A percentile compares a stretch with the other conserved stretches of the same genome.
Evolutionary conservation across 2,888 invertebrate species (phyloP).

Genomic region (Lordiphosa andalusiaca): DNA sequence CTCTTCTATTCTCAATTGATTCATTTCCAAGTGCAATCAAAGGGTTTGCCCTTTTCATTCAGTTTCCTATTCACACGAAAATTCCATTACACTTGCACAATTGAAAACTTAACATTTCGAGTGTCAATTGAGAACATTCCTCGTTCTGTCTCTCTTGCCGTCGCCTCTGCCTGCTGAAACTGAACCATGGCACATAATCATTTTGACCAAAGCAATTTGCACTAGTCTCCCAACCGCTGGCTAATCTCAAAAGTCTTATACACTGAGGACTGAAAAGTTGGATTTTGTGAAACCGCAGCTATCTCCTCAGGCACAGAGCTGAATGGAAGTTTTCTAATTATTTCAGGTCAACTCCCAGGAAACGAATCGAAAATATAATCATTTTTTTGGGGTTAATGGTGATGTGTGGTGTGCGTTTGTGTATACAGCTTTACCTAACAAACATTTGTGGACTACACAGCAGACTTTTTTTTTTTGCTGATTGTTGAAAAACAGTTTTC

Average conservation of each 20-base stretch:
- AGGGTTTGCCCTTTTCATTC: background rate
- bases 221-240: constrained; percentile 6
- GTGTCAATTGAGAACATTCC: background rate
- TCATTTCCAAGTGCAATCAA: too few relatives aligned
- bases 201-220: constrained; percentile 27
- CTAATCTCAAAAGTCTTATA: constrained; percentile 6
- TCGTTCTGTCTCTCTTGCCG: background rate
- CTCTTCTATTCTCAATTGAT: too few relatives aligned
- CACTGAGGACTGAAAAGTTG: constrained; percentile 11
- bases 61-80: background rate
- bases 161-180: too few relatives aligned
- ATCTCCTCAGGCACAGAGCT: constrained; percentile 7
- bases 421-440: constrained; percentile 5
- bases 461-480: background rate
- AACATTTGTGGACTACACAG: background rate
- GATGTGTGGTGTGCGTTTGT: background rate
- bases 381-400: background rate
- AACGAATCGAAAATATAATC: constrained; percentile 2
- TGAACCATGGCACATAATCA: background rate
- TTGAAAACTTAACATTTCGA: too few relatives aligned
- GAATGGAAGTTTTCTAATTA: constrained; percentile 9
- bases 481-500: background rate
- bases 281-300: constrained; percentile 14
- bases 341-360: constrained; percentile 6
- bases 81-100: background rate